Base-by-base conservation (phyloP, 2,888 invertebrate genomes). In the Bombylius major region DNA sequence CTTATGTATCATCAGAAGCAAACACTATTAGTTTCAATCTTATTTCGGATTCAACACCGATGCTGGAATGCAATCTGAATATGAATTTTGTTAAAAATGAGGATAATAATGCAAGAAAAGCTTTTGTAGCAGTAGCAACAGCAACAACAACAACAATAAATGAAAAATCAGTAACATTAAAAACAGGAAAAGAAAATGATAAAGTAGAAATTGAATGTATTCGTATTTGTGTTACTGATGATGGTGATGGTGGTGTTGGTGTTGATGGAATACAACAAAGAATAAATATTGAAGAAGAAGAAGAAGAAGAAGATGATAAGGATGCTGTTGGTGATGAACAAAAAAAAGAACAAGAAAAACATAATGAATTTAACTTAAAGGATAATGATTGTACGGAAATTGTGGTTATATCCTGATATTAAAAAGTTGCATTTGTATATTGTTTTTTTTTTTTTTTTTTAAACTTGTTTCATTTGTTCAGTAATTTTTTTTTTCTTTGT, bases 401-500 rank as follows among this genome's bases (percentile, higher is more conserved):
- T 23, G 56, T 56, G 12, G 53, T 59, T 34, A 52, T 53, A n/a
- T 56, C 56, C 50, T 59, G 58, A 59, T 59, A 56, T 55, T 44
- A 52, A 33, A 23, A 42, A 42, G 11, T 36, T 8, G 8, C 11
- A 42, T 42, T 11, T 11, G 39, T 42, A 36, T 36, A 36, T 36
- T 36, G 8, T 51, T 31, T 23, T 23, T 23, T 2, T 23, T n/a
- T n/a, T n/a, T n/a, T n/a, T n/a, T n/a, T n/a, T n/a, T n/a, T n/a
- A n/a, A n/a, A n/a, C 23, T 23, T 23, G 23, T 23, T 23, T 23
- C 23, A 23, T 23, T 23, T 23, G 23, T 23, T 23, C 23, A 23
- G 23, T 1, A 23, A 23, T 23, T 23, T 23, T 23, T 23, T 23
- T 23, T 23, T 23, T 23, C 3, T 23, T 23, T 23, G 23, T 23